Conservation (phyloP, 1,140 invertebrate species). For the Metopolophium dirhodum region DNA sequence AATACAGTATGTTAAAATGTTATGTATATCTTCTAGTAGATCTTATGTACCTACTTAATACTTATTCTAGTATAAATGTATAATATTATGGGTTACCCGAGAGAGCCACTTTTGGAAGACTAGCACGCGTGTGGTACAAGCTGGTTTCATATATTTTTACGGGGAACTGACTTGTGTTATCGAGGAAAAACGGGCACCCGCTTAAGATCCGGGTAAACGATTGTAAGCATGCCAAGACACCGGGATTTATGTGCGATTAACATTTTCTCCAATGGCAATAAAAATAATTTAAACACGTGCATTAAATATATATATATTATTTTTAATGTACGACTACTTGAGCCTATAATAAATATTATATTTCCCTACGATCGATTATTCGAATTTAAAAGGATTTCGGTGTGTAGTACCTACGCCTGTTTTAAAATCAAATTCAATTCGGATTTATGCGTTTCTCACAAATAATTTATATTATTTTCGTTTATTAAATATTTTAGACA, state of each 20-base stretch:
- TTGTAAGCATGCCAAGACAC: background rate
- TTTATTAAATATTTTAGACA: background rate
- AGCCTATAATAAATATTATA: background rate
- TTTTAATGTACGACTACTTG: background rate
- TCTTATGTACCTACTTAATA: background rate
- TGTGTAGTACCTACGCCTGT: background rate
- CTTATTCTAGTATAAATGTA: background rate
- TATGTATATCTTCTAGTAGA: background rate
- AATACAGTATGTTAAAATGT: background rate
- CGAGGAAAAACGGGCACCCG: background rate
- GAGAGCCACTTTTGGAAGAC: background rate
- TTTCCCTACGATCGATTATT: background rate
- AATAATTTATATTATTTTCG: background rate
- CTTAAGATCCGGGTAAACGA: constrained; percentile 9
- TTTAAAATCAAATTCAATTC: background rate
- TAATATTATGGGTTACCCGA: background rate
- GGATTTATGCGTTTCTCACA: background rate
- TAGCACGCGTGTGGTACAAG: background rate
- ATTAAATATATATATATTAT: background rate
- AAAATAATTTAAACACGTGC: background rate
- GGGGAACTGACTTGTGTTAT: background rate
- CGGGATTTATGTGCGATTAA: constrained; percentile 23
- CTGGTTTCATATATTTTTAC: background rate
- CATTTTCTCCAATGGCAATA: background rate
- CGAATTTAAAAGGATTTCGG: background rate